Evolutionary conservation across 2,888 invertebrate genomes (phyloP).

Genomic region (Noctuana brunneofusca): DNA sequence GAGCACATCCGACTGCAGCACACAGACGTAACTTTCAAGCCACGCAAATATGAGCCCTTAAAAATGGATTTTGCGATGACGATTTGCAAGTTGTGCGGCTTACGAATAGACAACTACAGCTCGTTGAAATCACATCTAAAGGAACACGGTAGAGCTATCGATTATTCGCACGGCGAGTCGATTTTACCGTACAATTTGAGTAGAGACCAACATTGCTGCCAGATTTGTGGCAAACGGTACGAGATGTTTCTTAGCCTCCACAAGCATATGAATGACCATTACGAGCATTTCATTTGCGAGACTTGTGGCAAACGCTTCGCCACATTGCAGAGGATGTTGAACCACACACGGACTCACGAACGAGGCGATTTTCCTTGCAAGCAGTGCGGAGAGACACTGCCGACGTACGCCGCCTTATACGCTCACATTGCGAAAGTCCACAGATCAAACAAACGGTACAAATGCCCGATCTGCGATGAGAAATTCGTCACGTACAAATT

Average conservation of each 20-base stretch:
- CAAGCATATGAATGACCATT: conserved; percentile 77
- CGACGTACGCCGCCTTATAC: conserved; percentile 63
- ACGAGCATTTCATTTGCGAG: conserved; percentile 73
- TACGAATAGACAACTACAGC: conserved; percentile 56
- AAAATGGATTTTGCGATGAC: conserved; percentile 71
- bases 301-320: conserved; percentile 75
- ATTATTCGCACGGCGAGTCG: conserved; percentile 65
- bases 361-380: conserved; percentile 69
- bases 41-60: conserved; percentile 70
- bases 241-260: conserved; percentile 74
- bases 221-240: conserved; percentile 71
- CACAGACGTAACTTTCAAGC: conserved; percentile 56
- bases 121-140: conserved; percentile 62
- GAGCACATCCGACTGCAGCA: conserved; percentile 63
- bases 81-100: conserved; percentile 62
- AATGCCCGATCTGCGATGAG: conserved; percentile 75
- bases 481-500: conserved; percentile 74
- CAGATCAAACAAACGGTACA: conserved; percentile 68
- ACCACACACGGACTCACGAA: conserved; percentile 69
- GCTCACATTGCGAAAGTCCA: conserved; percentile 70
- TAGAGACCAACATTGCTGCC: conserved; percentile 68
- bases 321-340: conserved; percentile 70
- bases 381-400: conserved; percentile 61
- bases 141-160: conserved; percentile 62
- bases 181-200: conserved; percentile 71